Conservation (phyloP, 2,113 vertebrate genomes). For the Platanista minor region DNA sequence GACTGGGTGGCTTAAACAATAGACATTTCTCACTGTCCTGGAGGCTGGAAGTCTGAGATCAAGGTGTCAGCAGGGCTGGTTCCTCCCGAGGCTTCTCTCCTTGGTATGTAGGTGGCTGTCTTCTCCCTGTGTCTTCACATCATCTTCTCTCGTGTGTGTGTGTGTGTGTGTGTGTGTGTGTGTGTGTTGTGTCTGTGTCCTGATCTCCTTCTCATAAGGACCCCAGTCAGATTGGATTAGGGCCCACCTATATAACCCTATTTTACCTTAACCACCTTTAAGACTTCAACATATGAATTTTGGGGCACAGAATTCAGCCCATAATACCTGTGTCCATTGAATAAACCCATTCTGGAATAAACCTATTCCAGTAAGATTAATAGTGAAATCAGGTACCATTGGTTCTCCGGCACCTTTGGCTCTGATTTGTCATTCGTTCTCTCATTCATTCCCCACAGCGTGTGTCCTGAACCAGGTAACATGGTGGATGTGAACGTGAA, state of each 20-base stretch:
- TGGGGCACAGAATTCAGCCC: background rate
- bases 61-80: background rate
- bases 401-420: rapidly evolving
- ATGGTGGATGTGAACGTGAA: rapidly evolving
- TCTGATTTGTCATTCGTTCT: rapidly evolving
- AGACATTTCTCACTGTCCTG: background rate
- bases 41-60: background rate
- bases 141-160: rapidly evolving
- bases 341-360: background rate
- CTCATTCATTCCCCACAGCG: background rate
- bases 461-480: background rate
- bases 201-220: background rate
- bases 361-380: background rate
- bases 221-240: background rate
- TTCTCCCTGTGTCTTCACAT: background rate
- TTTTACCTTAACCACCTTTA: background rate
- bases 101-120: rapidly evolving
- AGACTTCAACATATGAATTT: background rate
- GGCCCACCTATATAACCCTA: background rate
- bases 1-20: rapidly evolving
- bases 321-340: background rate
- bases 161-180: background rate
- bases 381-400: rapidly evolving
- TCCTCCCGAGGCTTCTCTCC: background rate
- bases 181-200: background rate